phyloP scores from a whole-genome alignment of 2,797 vertebrate genomes.

The Dendrocincla tyrannina region DNA sequence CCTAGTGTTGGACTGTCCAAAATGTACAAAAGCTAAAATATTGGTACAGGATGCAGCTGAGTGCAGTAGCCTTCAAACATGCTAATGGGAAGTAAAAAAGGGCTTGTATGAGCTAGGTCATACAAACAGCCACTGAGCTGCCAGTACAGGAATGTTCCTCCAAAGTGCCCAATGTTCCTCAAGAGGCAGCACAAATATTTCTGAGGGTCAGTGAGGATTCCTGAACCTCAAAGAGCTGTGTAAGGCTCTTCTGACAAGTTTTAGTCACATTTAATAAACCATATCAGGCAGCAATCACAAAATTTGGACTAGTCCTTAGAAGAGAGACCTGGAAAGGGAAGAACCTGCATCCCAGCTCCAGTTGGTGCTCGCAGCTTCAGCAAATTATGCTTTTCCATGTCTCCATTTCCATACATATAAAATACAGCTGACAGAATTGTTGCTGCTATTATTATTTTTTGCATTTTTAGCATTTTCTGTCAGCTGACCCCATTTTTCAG shows the following conservation, averaged over 20 bases:
- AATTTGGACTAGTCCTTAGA: background rate
- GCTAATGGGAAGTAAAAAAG: background rate
- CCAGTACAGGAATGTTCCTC: fast-evolving
- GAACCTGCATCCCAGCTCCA: fast-evolving
- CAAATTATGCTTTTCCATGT: background rate
- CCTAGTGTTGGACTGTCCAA: background rate
- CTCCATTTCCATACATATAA: background rate
- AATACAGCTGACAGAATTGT: background rate
- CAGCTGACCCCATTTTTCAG: background rate
- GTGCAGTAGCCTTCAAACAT: background rate
- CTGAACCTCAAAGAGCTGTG: background rate
- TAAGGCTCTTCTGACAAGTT: background rate
- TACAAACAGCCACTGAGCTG: background rate
- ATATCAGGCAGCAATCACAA: fast-evolving
- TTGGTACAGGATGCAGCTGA: background rate
- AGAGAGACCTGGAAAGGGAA: background rate
- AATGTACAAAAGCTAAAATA: background rate
- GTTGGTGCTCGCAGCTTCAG: background rate
- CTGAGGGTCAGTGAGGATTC: background rate
- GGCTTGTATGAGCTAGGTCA: background rate
- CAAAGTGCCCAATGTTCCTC: background rate
- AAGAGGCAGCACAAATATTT: background rate
- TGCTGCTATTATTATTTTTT: background rate
- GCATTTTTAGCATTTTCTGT: background rate
- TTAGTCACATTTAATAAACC: background rate